A percentile compares a stretch with the other conserved stretches of the same genome.
Evolutionary conservation across 2,113 vertebrate genomes (phyloP).

Genomic region (Eulemur macaco): DNA sequence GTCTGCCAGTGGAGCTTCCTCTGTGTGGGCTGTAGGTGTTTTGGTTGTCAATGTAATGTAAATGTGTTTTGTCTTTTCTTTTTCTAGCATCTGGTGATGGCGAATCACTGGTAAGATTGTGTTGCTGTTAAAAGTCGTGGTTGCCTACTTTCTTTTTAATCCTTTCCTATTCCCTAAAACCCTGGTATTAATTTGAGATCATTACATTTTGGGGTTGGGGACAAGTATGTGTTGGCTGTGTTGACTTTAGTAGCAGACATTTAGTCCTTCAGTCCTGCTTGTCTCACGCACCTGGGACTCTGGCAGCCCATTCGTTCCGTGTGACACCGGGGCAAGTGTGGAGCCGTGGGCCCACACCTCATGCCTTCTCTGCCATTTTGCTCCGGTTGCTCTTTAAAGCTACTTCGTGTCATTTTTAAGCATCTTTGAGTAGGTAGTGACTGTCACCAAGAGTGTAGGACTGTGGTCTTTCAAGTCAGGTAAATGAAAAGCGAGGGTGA

Average conservation of each 20-base stretch:
- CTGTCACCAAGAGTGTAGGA: background rate
- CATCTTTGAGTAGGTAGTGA: background rate
- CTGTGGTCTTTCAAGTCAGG: background rate
- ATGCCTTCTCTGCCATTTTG: background rate
- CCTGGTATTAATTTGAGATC: background rate
- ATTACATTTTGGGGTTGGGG: background rate
- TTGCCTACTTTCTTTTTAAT: background rate
- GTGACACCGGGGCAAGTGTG: background rate
- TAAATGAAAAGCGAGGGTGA: background rate
- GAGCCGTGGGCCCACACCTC: background rate
- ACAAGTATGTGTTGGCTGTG: accelerated
- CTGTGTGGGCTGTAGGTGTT: background rate
- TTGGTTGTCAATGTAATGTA: background rate
- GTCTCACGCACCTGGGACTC: accelerated
- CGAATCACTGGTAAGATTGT: slow-evolving; percentile 92
- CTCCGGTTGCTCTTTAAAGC: background rate
- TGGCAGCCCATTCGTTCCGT: accelerated
- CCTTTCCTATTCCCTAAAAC: background rate
- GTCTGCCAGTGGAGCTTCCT: background rate
- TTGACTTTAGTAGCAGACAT: background rate
- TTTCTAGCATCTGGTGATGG: slow-evolving; percentile 90
- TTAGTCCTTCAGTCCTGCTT: no score
- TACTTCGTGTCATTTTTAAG: background rate
- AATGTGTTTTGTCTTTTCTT: slow-evolving; percentile 45
- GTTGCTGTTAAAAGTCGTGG: background rate